Base-by-base conservation (phyloP, 2,797 vertebrate genomes). In the Mionectes olivaceus region DNA sequence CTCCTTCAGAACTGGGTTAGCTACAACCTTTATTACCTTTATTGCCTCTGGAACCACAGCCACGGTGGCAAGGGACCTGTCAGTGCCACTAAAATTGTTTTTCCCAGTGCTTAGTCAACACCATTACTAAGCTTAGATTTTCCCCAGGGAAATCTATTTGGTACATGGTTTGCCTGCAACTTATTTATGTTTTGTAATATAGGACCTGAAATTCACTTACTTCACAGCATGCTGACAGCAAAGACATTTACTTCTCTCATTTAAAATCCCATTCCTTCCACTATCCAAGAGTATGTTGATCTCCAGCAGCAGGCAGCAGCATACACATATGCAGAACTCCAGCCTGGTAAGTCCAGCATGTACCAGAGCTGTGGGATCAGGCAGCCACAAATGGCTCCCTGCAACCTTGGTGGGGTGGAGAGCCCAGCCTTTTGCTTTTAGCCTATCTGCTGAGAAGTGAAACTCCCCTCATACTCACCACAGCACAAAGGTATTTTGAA, bases 401-500 rank as follows among this genome's bases (percentile, higher is more conserved):
- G 47, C 56, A 88, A 7, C 32, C 32, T 55, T 69, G 28, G 35
- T 57, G 53, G 37, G 44, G 64, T 81, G 53, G 47, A 89, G 44
- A 89, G 41, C 37, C 55, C 43, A 85, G 53, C 46, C 49, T 2
- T 6, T 67, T 55, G 63, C 22, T 83, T 90, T 75, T 81, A 92
- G 53, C 27, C 5, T 87, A 86, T 95, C 91, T 83, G 68, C 80
- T 73, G 55, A 82, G 82, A 69, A 90, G 49, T 63, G 76, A 83
- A 94, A 93, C 83, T 90, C 77, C 63, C 50, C 44, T 83, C 44
- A 64, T 63, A 67, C 75, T 93, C 91, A 77, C 76, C 52, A 63
- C 73, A 87, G 65, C 70, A 93, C 69, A 93, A 92, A 94, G 49
- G 89, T 90, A 92, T 96, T 95, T 53, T 82, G 86, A 73, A 82